Conservation (phyloP, 2,888 invertebrate genomes). For the Cheilosia vulpina region DNA sequence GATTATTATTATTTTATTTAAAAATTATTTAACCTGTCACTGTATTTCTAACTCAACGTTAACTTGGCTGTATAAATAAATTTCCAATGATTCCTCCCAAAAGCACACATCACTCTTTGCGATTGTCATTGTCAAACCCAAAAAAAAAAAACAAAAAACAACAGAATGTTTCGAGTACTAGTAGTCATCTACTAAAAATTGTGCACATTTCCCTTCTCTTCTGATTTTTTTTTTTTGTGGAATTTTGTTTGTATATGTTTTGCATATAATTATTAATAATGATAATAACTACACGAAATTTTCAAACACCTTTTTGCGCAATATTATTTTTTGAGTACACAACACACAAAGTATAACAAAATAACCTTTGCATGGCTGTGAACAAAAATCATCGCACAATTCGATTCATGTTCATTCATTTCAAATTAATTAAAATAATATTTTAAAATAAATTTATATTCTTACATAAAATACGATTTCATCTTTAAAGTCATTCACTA, state of each 20-base stretch:
- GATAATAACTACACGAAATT: background rate
- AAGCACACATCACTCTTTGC: slow-evolving; percentile 32
- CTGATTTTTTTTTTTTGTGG: background rate
- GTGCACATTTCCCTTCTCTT: slow-evolving; percentile 9
- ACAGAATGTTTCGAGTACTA: too few species aligned
- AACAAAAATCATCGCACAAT: slow-evolving; percentile 47
- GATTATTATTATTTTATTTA: too few species aligned
- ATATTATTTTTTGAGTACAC: slow-evolving; percentile 24
- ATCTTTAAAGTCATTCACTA: slow-evolving; percentile 19
- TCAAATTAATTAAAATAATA: background rate
- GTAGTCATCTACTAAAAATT: background rate
- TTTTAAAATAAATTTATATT: background rate
- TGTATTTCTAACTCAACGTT: background rate
- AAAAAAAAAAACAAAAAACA: background rate
- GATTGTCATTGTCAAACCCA: slow-evolving; percentile 13
- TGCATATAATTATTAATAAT: slow-evolving; percentile 6
- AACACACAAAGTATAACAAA: slow-evolving; percentile 16
- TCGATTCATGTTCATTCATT: slow-evolving; percentile 49
- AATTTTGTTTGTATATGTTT: background rate
- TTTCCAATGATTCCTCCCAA: slow-evolving; percentile 29
- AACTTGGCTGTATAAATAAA: background rate
- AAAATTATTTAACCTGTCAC: background rate
- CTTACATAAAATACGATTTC: slow-evolving; percentile 10
- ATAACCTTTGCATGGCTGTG: slow-evolving; percentile 61
- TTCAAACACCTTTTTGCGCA: slow-evolving; percentile 9